Percentiles rank a stretch among this genome's conserved stretches.
Conservation (phyloP, 2,797 vertebrate genomes). For the Gambelia wislizenii region DNA sequence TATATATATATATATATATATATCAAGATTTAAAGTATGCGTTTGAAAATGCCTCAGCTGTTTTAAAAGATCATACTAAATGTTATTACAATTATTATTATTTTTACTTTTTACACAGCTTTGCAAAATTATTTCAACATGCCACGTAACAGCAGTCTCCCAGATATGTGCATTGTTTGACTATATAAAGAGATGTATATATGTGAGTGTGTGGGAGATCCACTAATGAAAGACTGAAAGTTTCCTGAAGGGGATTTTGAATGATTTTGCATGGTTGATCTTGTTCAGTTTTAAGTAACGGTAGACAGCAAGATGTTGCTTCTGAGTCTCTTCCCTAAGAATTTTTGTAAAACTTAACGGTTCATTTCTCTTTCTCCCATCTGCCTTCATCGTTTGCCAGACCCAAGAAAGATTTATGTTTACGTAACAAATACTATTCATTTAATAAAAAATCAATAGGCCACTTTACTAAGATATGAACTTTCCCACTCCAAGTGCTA, state of each 20-base stretch:
- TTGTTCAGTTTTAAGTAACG: constrained; percentile 8
- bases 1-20: neutral
- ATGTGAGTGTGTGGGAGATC: no score
- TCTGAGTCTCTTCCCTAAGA: constrained; percentile 19
- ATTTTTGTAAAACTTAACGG: neutral
- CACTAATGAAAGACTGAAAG: neutral
- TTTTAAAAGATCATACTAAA: neutral
- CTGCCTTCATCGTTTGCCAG: neutral
- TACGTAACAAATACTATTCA: neutral
- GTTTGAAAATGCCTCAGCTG: neutral
- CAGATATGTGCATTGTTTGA: no score
- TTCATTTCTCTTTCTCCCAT: neutral
- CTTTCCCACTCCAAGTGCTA: constrained; percentile 36
- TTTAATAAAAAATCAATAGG: neutral
- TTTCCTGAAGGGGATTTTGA: constrained; percentile 24
- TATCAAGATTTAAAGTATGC: neutral
- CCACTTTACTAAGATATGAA: neutral
- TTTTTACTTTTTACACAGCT: neutral
- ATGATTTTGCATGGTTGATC: constrained; percentile 28
- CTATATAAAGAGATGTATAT: no score
- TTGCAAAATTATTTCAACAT: neutral
- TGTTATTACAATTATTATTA: neutral
- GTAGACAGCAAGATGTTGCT: neutral
- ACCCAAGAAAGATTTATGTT: neutral
- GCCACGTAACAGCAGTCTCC: neutral